Evolutionary conservation across 2,888 invertebrate genomes (phyloP).

Genomic region (Myathropa florea): DNA sequence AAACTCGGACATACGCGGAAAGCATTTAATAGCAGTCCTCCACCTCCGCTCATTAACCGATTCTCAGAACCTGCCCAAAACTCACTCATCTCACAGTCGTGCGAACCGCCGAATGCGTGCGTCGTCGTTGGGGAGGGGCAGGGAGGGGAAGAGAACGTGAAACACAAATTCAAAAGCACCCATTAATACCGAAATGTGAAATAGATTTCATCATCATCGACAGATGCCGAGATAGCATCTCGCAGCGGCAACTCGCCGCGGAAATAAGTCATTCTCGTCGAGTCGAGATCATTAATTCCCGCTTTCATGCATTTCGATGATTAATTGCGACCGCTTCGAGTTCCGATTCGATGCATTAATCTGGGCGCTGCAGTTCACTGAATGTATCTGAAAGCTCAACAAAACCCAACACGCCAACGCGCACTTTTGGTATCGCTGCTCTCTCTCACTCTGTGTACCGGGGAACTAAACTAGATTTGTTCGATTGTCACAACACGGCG

Average conservation of each 20-base stretch:
- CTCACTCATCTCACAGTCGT: not conserved
- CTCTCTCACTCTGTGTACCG: not conserved
- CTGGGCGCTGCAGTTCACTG: conserved; percentile 42
- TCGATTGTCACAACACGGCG: conserved; percentile 34
- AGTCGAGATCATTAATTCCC: conserved; percentile 59
- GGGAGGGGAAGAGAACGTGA: not conserved
- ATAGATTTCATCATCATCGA: conserved; percentile 53
- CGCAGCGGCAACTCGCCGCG: not conserved
- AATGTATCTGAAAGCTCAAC: not conserved
- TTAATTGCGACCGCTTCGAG: conserved; percentile 50
- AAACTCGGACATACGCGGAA: not conserved
- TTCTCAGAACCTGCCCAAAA: not conserved
- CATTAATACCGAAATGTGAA: conserved; percentile 16
- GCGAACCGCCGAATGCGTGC: not conserved
- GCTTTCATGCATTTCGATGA: conserved; percentile 63
- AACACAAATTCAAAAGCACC: not conserved
- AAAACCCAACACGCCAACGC: not conserved
- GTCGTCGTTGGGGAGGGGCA: not conserved
- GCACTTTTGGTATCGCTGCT: too few relatives aligned
- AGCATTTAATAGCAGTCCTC: not conserved
- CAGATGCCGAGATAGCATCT: conserved; percentile 8
- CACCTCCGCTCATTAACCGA: not conserved
- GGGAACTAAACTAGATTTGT: conserved; percentile 39
- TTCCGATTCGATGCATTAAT: conserved; percentile 54
- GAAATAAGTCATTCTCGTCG: conserved; percentile 53